Conservation (phyloP, 2,797 vertebrate genomes). For the Halcyon leucocephala region DNA sequence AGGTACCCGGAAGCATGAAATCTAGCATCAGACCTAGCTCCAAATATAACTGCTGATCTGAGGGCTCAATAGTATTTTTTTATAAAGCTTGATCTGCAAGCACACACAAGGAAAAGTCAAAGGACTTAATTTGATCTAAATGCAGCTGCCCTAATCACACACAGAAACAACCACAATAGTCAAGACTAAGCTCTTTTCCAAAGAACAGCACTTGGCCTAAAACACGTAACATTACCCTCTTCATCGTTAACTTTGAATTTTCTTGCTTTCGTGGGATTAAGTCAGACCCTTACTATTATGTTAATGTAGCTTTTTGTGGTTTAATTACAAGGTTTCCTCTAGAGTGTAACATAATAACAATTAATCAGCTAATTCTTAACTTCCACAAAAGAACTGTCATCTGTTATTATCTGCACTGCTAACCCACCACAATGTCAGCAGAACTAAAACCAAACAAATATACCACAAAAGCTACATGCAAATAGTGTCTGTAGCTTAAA, state of each 20-base stretch:
- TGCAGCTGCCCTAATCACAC: neutral
- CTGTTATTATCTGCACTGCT: conserved; percentile 45
- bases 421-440: conserved; percentile 26
- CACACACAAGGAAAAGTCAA: neutral
- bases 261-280: conserved; percentile 48
- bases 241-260: conserved; percentile 46
- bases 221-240: neutral
- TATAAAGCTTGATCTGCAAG: neutral
- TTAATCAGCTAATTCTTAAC: conserved; percentile 61
- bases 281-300: conserved; percentile 52
- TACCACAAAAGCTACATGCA: conserved; percentile 14
- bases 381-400: conserved; percentile 59
- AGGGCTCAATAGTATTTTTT: neutral
- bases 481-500: neutral
- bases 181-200: neutral
- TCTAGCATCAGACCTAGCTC: neutral
- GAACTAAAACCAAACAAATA: conserved; percentile 32
- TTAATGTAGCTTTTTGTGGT: conserved; percentile 52
- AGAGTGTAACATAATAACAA: conserved; percentile 52
- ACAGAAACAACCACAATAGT: neutral
- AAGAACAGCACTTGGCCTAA: conserved; percentile 9
- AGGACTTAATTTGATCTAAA: conserved; percentile 23
- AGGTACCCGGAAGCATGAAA: neutral
- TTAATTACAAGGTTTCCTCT: conserved; percentile 65
- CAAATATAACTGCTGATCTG: neutral